These are phyloP conservation scores for Drosophila dunni DNA, from an alignment of 1,140 invertebrate genomes.

Conservation along the genomic window DNA sequence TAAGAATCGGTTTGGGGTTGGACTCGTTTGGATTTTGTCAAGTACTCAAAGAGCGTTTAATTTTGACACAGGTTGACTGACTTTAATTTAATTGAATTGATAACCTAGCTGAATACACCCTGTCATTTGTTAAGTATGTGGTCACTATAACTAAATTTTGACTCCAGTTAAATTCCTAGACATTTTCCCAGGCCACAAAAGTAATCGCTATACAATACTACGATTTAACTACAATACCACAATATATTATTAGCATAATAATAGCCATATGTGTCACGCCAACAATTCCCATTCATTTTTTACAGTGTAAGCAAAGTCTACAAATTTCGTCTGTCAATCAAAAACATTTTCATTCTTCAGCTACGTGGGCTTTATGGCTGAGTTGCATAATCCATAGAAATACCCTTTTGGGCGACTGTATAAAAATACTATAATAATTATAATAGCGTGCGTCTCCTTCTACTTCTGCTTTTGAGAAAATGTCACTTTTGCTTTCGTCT, in stretches of 20 bases:
- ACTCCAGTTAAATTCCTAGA: background rate
- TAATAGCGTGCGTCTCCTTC: constrained; percentile 31
- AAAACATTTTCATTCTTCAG: constrained; percentile 27
- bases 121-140: too few relatives aligned
- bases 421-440: background rate
- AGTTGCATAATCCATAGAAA: constrained; percentile 34
- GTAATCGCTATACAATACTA: constrained; percentile 4
- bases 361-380: constrained; percentile 11
- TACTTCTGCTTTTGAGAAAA: constrained; percentile 14
- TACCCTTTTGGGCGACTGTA: background rate
- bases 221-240: background rate
- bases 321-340: constrained; percentile 33
- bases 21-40: background rate
- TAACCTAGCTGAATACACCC: too few relatives aligned
- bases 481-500: constrained; percentile 79
- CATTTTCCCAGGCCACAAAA: constrained; percentile 8
- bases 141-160: too few relatives aligned
- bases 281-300: constrained; percentile 24
- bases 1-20: background rate
- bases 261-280: constrained; percentile 33
- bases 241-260: constrained; percentile 31
- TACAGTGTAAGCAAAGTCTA: constrained; percentile 7
- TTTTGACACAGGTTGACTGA: too few relatives aligned
- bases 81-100: too few relatives aligned
- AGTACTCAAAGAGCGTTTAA: too few relatives aligned